Conservation (phyloP, 2,113 vertebrate species). For the Oreocharis arfaki region DNA sequence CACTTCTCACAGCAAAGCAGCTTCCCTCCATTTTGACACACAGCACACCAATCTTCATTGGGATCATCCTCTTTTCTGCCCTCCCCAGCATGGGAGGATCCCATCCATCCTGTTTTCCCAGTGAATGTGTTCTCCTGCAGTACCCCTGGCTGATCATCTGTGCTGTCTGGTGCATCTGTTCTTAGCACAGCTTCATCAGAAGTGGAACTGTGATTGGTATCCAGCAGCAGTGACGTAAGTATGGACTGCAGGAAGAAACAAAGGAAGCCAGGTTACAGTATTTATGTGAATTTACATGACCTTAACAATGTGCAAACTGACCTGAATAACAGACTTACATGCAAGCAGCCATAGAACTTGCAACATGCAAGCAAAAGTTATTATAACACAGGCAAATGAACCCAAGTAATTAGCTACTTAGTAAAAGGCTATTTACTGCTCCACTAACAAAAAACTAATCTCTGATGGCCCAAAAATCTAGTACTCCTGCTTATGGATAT, state of each 20-base stretch:
- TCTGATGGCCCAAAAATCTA: neutral
- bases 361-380: neutral
- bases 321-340: neutral
- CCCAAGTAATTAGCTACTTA: neutral
- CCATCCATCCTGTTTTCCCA: slow-evolving; percentile 66
- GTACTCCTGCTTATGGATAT: neutral
- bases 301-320: neutral
- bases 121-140: slow-evolving; percentile 38
- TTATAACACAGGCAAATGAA: neutral
- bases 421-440: neutral
- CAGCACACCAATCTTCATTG: slow-evolving; percentile 85
- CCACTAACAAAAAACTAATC: neutral
- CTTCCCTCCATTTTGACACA: slow-evolving; percentile 82
- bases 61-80: slow-evolving; percentile 80
- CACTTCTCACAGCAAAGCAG: slow-evolving; percentile 83
- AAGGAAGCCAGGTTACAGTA: neutral
- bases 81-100: slow-evolving; percentile 49
- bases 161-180: slow-evolving; percentile 79
- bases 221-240: slow-evolving; percentile 75
- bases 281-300: neutral
- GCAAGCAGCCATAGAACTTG: neutral
- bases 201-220: slow-evolving; percentile 54
- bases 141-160: slow-evolving; percentile 69
- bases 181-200: slow-evolving; percentile 58
- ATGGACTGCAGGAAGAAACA: slow-evolving; percentile 61